Evolutionary conservation across 1,140 invertebrate genomes (phyloP).

Genomic region (Ericerus pela): DNA sequence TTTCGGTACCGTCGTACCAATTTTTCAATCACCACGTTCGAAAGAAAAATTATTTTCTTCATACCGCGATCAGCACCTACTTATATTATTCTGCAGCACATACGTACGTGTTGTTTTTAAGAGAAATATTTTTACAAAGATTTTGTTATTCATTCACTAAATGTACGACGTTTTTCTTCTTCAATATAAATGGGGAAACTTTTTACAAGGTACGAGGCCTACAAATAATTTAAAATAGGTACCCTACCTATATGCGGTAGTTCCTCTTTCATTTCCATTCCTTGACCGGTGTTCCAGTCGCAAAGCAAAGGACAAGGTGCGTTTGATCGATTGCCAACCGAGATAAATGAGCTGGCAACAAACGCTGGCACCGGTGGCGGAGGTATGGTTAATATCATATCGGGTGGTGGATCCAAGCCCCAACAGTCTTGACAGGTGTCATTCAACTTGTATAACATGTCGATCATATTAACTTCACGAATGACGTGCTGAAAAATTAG

Average conservation of each 20-base stretch:
- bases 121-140: too few species aligned
- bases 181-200: too few species aligned
- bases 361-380: slow-evolving; percentile 61
- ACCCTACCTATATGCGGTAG: neutral
- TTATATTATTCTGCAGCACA: too few species aligned
- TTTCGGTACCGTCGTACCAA: too few species aligned
- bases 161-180: too few species aligned
- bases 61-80: too few species aligned
- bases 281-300: slow-evolving; percentile 15
- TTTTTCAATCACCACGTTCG: too few species aligned
- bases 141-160: too few species aligned
- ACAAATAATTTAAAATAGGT: too few species aligned
- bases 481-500: neutral
- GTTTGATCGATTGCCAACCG: slow-evolving; percentile 5
- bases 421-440: slow-evolving; percentile 24
- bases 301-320: slow-evolving; percentile 14
- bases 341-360: slow-evolving; percentile 34
- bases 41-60: too few species aligned
- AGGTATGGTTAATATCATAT: slow-evolving; percentile 60
- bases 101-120: too few species aligned
- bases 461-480: slow-evolving; percentile 18
- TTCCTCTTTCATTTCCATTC: slow-evolving; percentile 17
- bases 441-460: slow-evolving; percentile 13
- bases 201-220: too few species aligned
- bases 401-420: slow-evolving; percentile 61